Conservation (phyloP, 2,113 vertebrate species). For the Suncus etruscus region DNA sequence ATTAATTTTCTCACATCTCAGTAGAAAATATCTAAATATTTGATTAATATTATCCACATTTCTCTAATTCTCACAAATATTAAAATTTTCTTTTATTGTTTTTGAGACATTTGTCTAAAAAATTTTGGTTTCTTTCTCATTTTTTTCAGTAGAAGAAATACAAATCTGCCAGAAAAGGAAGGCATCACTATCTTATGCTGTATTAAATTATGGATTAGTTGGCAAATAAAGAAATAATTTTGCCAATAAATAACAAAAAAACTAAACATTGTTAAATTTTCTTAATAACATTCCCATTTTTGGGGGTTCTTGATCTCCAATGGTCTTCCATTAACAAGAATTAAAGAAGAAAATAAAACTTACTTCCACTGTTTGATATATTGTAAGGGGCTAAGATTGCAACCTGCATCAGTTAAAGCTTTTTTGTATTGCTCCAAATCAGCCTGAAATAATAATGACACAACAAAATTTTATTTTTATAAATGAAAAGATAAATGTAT, state of each 20-base stretch:
- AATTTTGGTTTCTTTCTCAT: slow-evolving; percentile 39
- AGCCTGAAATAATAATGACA: slow-evolving; percentile 87
- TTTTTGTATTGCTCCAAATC: slow-evolving; percentile 98
- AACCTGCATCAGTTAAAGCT: slow-evolving; percentile 93
- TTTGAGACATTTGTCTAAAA: slow-evolving; percentile 44
- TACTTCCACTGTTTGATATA: slow-evolving; percentile 99
- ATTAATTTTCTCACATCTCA: slow-evolving; percentile 22
- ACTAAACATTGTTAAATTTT: slow-evolving; percentile 4
- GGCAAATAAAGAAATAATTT: slow-evolving; percentile 22
- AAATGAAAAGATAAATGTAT: slow-evolving; percentile 15
- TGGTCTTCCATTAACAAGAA: slow-evolving; percentile 33
- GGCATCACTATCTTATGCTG: slow-evolving; percentile 17
- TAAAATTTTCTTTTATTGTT: slow-evolving; percentile 35
- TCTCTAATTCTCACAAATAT: slow-evolving; percentile 38
- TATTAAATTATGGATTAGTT: background rate
- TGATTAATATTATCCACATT: slow-evolving; percentile 4
- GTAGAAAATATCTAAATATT: slow-evolving; percentile 10
- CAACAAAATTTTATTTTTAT: slow-evolving; percentile 57
- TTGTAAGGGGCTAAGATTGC: slow-evolving; percentile 95
- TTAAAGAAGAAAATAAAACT: slow-evolving; percentile 83
- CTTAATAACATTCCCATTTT: slow-evolving; percentile 40
- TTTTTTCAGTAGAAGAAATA: slow-evolving; percentile 24
- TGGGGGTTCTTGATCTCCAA: slow-evolving; percentile 4
- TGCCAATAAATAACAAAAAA: background rate
- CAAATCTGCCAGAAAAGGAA: slow-evolving; percentile 50